A percentile compares a stretch with the other conserved stretches of the same genome.
phyloP scores from a whole-genome alignment of 2,113 vertebrate species.

The Platichthys stellatus region DNA sequence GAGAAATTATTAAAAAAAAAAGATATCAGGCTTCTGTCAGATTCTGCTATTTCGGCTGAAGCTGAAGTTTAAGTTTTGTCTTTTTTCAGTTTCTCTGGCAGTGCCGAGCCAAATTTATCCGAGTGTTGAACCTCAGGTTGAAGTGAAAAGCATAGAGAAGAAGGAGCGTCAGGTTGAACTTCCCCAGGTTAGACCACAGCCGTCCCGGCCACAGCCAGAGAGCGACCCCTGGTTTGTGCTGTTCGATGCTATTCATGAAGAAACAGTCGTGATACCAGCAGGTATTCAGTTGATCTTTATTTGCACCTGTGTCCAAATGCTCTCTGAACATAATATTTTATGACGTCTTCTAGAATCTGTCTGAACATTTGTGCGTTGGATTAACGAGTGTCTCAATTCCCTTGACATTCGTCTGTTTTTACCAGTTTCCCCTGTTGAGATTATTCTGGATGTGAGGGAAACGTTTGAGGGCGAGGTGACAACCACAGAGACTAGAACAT shows the following conservation, averaged over 20 bases:
- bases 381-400: background rate
- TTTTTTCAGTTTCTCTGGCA: conserved; percentile 48
- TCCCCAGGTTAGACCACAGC: conserved; percentile 41
- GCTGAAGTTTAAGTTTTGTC: background rate
- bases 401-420: conserved; percentile 44
- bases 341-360: background rate
- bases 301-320: background rate
- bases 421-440: conserved; percentile 39
- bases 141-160: conserved; percentile 32
- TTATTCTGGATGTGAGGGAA: conserved; percentile 43
- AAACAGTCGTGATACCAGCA: conserved; percentile 36
- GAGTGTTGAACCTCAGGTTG: conserved; percentile 20
- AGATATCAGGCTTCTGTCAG: background rate
- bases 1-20: background rate
- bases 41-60: background rate
- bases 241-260: conserved; percentile 40
- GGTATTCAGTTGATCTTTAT: conserved; percentile 47
- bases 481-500: conserved; percentile 43
- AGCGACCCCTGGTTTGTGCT: conserved; percentile 66
- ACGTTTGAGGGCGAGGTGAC: conserved; percentile 40
- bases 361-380: background rate
- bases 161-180: conserved; percentile 9
- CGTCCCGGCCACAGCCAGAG: conserved; percentile 23
- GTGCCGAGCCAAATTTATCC: conserved; percentile 18
- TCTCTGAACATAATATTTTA: background rate